Conservation (phyloP, 2,113 vertebrate species). For the Gasterosteus nipponicus region DNA sequence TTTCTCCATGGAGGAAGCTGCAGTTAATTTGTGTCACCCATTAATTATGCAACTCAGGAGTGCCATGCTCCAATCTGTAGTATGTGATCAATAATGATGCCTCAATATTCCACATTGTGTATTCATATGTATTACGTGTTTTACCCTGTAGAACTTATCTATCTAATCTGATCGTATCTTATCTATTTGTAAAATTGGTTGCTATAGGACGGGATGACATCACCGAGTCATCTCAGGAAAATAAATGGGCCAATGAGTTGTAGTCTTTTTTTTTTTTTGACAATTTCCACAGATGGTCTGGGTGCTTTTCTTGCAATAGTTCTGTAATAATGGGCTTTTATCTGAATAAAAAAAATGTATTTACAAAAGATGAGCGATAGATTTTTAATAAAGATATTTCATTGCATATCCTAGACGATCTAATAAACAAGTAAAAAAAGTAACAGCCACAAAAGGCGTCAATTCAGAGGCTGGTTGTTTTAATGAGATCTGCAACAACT, state of each 20-base stretch:
- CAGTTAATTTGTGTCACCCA: neutral
- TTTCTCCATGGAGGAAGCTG: constrained; percentile 19
- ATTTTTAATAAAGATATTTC: neutral
- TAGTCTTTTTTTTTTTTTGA: neutral
- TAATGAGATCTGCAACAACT: constrained; percentile 10
- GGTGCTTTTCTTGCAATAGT: neutral
- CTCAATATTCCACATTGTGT: neutral
- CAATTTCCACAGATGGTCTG: neutral
- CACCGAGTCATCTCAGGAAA: neutral
- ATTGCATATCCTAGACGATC: neutral
- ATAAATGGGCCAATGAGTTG: neutral
- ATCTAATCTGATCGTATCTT: neutral
- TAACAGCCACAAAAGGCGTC: constrained; percentile 1
- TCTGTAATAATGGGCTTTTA: neutral
- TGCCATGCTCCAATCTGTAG: neutral
- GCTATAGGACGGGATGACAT: neutral
- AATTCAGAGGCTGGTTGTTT: neutral
- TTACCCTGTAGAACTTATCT: neutral
- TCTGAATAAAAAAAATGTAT: neutral
- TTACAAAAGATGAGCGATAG: neutral
- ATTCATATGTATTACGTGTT: neutral
- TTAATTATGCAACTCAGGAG: neutral
- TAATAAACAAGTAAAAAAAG: neutral
- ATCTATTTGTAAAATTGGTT: neutral
- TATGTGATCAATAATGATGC: neutral